Base-by-base conservation (phyloP, 2,888 invertebrate species). In the Ormyrus labotus region DNA sequence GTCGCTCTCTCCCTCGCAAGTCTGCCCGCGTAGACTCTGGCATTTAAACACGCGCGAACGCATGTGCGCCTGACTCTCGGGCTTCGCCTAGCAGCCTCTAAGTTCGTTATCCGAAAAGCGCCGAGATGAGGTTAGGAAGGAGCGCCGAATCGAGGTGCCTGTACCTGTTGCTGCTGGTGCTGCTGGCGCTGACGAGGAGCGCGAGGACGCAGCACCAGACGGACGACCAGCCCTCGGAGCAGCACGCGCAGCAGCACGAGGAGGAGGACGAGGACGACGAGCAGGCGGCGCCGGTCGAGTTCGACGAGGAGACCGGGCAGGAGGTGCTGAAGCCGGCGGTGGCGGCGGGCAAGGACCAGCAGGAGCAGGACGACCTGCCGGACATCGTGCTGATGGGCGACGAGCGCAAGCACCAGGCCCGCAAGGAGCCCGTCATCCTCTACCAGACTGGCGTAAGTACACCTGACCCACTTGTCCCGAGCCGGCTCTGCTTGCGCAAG, bases 361-460 rank as follows among this genome's bases (percentile, higher is more conserved):
- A 86, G 60, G 80, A 83, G 76, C 58, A 73, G 9, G 51, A 50
- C 6, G 86, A 87, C 65, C 85, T 88, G 63, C 87, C 88, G 76
- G 88, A 89, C 77, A 87, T 90, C 83, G 89, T 89, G 81, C 72
- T 81, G 47, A 89, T 90, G 75, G 75, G 69, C n/a, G 81, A 81
- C n/a, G 60, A 71, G 45, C 67, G 47, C 82, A 81, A 53, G 74
- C 83, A 2, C 87, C 53, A 55, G 13, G 34, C 34, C 60, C 61
- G 11, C 71, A 86, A 88, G 80, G 91, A 92, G 82, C 92, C 94
- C 78, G 93, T 94, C 90, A 93, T 96, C 84, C 92, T 96, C 81
- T 96, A 95, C 90, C 96, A 95, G 91, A 93, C 93, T 81, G 95
- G 95, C 93, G 95, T 95, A 91, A 95, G 94, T 93, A 80, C 45